Evolutionary conservation across 2,113 vertebrate genomes (phyloP), one percentile per base, ranked within the genome.

Genomic region (Phyllostomus hastatus): DNA sequence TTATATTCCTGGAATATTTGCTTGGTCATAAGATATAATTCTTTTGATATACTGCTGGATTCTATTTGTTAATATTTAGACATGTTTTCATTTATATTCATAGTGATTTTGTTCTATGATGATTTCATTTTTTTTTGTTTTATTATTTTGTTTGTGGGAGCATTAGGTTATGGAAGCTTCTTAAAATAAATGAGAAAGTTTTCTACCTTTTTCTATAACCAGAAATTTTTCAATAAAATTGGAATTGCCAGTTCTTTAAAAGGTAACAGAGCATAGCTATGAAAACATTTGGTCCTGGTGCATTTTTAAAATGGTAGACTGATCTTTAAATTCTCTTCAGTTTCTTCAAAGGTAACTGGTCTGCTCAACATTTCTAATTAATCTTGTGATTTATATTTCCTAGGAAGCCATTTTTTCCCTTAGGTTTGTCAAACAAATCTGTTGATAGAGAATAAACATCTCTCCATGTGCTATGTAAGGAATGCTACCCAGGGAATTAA

Each of bases 361-460:
- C 24, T 80, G 75, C 19, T 76, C 15, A 72, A 59, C 19, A 82
- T 94, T 78, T 79, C 19, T 31, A 81, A n/a, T 86, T 93, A 66
- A 89, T 70, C 83, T 93, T 86, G 9, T 82, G 52, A 92, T 72
- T 89, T 78, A 11, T 88, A 24, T 96, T 97, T 90, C 88, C 38
- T 52, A 35, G 67, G 20, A 94, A 64, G 85, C 20, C 15, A 33
- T 35, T 7, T 54, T 61, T 80, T 94, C 76, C 48, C 33, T 80
- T 88, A 93, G 57, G 28, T 82, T 92, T 88, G 16, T 89, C 59
- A 76, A 88, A 88, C 72, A 70, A 88, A 85, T 84, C 31, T 76
- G 12, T 96, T 48, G 41, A 64, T 33, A 93, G 38, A 79, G 7
- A 31, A 35, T 28, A 85, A 52, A 15, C 33, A 85, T 91, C 81